A percentile compares a stretch with the other conserved stretches of the same genome.
Evolutionary conservation across 2,113 vertebrate genomes (phyloP).

Genomic region (Turdus rufiventris): DNA sequence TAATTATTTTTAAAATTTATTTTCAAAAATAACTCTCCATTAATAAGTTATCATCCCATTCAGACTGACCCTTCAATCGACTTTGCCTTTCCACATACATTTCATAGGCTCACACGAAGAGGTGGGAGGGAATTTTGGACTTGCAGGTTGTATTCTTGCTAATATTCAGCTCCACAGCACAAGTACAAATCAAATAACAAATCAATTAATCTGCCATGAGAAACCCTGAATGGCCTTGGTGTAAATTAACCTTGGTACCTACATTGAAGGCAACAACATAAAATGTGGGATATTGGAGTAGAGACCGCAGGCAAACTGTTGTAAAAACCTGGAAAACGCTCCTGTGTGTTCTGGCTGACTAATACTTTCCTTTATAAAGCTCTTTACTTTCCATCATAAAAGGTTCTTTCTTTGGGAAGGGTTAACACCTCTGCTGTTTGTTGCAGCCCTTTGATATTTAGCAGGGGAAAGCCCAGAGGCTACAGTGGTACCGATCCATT

Average conservation of each 20-base stretch:
- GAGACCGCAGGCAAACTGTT: neutral
- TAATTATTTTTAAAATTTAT: neutral
- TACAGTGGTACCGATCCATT: neutral
- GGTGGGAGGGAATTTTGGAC: neutral
- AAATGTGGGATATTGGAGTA: neutral
- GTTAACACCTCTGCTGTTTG: neutral
- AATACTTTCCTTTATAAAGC: slow-evolving; percentile 23
- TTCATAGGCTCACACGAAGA: neutral
- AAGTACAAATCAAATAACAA: neutral
- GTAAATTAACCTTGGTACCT: neutral
- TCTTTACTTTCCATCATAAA: slow-evolving; percentile 29
- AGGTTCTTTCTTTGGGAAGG: slow-evolving; percentile 15
- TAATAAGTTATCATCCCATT: neutral
- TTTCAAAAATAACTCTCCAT: neutral
- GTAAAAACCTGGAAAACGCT: neutral
- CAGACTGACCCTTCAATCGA: neutral
- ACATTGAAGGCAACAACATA: neutral
- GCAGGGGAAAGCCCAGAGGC: slow-evolving; percentile 47
- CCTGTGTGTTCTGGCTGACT: neutral
- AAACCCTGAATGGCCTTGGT: neutral
- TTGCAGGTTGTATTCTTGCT: neutral
- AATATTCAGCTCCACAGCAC: neutral
- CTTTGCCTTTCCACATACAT: neutral
- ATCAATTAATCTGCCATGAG: neutral
- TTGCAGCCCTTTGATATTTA: slow-evolving; percentile 39